Evolutionary conservation across 2,113 vertebrate species (phyloP).

Genomic region (Oriolus oriolus): DNA sequence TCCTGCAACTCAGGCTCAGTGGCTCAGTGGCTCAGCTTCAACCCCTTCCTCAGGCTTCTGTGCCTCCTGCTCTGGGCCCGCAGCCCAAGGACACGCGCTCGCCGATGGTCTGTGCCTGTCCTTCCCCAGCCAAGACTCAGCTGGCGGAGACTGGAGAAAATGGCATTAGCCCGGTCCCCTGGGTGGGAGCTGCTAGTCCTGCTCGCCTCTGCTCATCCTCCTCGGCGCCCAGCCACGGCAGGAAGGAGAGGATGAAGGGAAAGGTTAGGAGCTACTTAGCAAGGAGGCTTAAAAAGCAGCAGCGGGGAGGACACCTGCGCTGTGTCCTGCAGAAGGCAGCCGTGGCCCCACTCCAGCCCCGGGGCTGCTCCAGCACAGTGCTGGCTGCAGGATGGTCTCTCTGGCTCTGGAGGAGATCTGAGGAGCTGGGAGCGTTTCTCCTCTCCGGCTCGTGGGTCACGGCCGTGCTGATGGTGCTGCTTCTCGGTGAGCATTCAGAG

Average conservation of each 20-base stretch:
- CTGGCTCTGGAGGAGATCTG: neutral
- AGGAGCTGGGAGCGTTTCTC: neutral
- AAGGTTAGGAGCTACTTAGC: slow-evolving; percentile 52
- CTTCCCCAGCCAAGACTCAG: slow-evolving; percentile 16
- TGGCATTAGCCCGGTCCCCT: slow-evolving; percentile 25
- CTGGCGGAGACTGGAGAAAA: slow-evolving; percentile 12
- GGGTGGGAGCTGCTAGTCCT: neutral
- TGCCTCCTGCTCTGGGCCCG: neutral
- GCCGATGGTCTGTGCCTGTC: neutral
- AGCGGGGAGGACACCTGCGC: slow-evolving; percentile 4
- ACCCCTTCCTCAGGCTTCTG: neutral
- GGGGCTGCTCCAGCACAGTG: neutral
- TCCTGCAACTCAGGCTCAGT: neutral
- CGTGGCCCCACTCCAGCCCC: neutral
- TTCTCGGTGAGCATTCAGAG: neutral
- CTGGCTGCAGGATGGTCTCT: neutral
- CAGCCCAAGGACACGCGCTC: neutral
- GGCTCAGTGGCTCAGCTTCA: neutral
- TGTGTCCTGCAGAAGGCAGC: neutral
- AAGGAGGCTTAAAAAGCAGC: neutral
- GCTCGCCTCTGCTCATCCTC: neutral
- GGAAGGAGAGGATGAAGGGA: slow-evolving; percentile 16
- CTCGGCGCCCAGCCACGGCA: neutral
- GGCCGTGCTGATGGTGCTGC: neutral
- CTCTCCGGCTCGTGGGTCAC: neutral